These are phyloP conservation scores for Leucoptera coffeella DNA, from an alignment of 2,888 invertebrate species.

Conservation along the genomic window DNA sequence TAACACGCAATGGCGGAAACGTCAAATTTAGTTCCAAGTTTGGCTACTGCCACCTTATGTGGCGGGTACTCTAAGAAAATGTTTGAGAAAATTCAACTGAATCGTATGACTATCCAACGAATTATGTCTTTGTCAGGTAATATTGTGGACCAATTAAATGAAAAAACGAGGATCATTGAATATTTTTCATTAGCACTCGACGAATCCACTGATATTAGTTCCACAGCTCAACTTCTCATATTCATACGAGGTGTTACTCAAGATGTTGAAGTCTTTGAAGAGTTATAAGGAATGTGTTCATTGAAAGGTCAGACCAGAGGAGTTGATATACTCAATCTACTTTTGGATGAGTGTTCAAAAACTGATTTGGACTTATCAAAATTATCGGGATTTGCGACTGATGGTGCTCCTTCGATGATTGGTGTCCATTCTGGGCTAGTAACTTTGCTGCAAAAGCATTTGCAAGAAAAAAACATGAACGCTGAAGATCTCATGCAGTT, in stretches of 20 bases:
- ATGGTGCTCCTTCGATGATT: neutral
- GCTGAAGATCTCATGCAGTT: neutral
- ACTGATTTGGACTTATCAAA: neutral
- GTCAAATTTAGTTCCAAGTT: no score
- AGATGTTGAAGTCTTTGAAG: neutral
- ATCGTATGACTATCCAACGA: no score
- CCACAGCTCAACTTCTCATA: neutral
- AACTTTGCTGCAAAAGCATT: neutral
- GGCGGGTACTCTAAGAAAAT: no score
- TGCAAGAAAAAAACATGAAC: no score
- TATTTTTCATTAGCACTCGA: conserved; percentile 1
- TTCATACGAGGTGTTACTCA: neutral
- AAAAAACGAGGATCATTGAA: neutral
- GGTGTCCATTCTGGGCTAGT: neutral
- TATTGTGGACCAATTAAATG: neutral
- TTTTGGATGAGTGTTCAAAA: no score
- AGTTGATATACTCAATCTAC: no score
- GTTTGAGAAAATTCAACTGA: no score
- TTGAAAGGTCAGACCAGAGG: neutral
- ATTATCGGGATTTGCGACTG: neutral
- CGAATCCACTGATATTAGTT: neutral
- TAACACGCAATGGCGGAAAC: no score
- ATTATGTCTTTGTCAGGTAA: neutral
- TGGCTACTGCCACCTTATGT: no score
- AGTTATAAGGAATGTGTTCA: neutral